Evolutionary conservation across 2,113 vertebrate species (phyloP).

Genomic region (Pelobates fuscus): DNA sequence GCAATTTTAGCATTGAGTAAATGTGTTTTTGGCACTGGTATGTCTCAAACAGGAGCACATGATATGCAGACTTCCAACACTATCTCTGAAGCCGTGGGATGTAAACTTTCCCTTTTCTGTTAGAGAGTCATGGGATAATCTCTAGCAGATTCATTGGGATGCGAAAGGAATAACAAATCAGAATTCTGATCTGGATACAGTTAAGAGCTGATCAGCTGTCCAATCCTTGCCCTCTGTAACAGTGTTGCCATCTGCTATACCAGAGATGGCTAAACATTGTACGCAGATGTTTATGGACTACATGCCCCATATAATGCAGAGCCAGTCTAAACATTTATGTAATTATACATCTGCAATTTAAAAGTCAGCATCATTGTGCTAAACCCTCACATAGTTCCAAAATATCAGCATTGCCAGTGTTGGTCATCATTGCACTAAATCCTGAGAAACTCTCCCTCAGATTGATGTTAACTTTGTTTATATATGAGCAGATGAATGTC

Average conservation of each 20-base stretch:
- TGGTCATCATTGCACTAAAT: conserved; percentile 53
- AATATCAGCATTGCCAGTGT: conserved; percentile 41
- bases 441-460: no score
- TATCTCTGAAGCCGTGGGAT: conserved; percentile 30
- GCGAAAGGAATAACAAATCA: background rate
- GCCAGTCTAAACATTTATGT: no score
- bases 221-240: conserved; percentile 24
- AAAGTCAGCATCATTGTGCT: no score
- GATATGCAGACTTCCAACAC: background rate
- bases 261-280: background rate
- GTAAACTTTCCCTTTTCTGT: background rate
- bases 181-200: background rate
- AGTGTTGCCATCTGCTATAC: background rate
- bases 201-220: background rate
- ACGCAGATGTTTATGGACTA: no score
- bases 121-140: background rate
- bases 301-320: no score
- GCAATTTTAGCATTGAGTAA: no score
- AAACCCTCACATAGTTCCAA: no score
- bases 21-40: conserved; percentile 10
- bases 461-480: no score
- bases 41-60: background rate
- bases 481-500: no score
- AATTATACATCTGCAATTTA: no score
- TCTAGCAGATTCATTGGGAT: background rate